Evolutionary conservation across 2,113 vertebrate species (phyloP), one percentile per base, ranked within the genome.

Genomic region (Bos indicus): DNA sequence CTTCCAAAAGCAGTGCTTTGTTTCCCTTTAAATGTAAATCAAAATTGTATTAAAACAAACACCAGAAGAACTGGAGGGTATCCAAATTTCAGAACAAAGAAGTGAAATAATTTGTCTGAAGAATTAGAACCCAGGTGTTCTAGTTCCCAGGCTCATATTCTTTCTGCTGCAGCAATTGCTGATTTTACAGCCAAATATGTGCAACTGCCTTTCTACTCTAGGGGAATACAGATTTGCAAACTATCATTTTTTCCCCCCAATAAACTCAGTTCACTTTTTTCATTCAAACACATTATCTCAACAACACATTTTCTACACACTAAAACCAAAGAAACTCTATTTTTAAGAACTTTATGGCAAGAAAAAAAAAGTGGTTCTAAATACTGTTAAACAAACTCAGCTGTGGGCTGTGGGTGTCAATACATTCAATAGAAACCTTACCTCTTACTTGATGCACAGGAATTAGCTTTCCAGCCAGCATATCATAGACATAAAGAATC

Each of bases 401-500:
- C 46, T 28, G 12, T 36, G 43, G n/a, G 52, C 7, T 82, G 40
- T 5, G 25, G 3, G 3, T 33, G 48, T 2, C 0, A 1, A 7
- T 36, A 7, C 54, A 16, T 64, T 89, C 52, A 81, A 59, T 1
- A 94, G 59, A 95, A 94, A 93, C 86, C 99, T 17, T 97, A 99
- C 99, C 99, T 99, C 99, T 98, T 93, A 99, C 98, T 48, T 98
- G 93, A 91, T 99, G 90, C 4, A 99, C 98, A 2, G 99, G 99
- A 95, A 98, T 98, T 62, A 99, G 97, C 1, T 97, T 99, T 81
- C 99, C 99, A 97, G 98, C 99, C 98, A 99, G 99, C 99, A 99
- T 99, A 97, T 99, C 99, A 82, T 99, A 99, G 84, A 99, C 98
- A 97, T 99, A 99, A 98, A 99, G 99, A 98, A 99, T 98, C 81